These are phyloP conservation scores for Dryobota labecula DNA, from an alignment of 2,888 invertebrate species.

Conservation along the genomic window DNA sequence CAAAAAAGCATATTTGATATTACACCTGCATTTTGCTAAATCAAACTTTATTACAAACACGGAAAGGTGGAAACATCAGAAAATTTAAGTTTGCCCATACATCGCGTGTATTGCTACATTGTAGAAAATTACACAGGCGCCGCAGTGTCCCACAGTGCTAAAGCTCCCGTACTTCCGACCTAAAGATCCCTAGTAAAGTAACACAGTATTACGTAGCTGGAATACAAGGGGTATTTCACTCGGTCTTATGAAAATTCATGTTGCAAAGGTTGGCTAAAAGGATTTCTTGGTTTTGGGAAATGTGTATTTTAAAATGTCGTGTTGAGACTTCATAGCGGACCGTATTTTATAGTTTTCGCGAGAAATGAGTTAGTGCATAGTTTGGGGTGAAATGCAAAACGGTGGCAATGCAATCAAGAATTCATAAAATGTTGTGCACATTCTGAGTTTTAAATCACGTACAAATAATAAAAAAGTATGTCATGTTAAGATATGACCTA, in stretches of 20 bases:
- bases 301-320: slow-evolving; percentile 68
- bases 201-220: slow-evolving; percentile 58
- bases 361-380: slow-evolving; percentile 56
- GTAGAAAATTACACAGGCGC: slow-evolving; percentile 44
- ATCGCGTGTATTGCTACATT: slow-evolving; percentile 65
- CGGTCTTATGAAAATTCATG: slow-evolving; percentile 69
- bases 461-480: slow-evolving; percentile 4
- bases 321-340: slow-evolving; percentile 56
- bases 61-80: slow-evolving; percentile 41
- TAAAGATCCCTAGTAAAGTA: slow-evolving; percentile 43
- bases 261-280: slow-evolving; percentile 66
- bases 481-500: background rate
- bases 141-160: slow-evolving; percentile 50
- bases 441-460: slow-evolving; percentile 37
- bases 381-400: slow-evolving; percentile 56
- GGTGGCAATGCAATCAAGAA: slow-evolving; percentile 46
- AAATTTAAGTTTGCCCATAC: slow-evolving; percentile 50
- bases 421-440: slow-evolving; percentile 41
- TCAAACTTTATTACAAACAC: slow-evolving; percentile 55
- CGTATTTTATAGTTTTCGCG: slow-evolving; percentile 59
- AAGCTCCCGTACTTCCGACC: slow-evolving; percentile 33
- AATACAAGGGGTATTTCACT: slow-evolving; percentile 55
- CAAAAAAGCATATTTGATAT: slow-evolving; percentile 41
- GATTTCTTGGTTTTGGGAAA: slow-evolving; percentile 69
- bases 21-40: slow-evolving; percentile 50